These are phyloP conservation scores for Beris morrisii DNA, from an alignment of 2,888 invertebrate species.

Conservation along the genomic window DNA sequence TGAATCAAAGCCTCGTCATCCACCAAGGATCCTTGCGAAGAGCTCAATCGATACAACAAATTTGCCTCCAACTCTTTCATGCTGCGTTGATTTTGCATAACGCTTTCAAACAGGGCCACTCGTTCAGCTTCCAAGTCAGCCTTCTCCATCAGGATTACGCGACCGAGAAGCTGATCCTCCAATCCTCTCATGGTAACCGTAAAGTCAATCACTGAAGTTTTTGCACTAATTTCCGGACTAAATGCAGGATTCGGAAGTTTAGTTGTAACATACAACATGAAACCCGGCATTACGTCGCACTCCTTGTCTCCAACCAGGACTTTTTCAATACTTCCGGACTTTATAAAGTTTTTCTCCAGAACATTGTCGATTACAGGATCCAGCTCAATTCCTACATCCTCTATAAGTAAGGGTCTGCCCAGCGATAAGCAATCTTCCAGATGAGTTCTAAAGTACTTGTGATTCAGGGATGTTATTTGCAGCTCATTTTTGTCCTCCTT, in stretches of 20 bases:
- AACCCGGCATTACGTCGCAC: constrained; percentile 94
- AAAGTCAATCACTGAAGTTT: constrained; percentile 95
- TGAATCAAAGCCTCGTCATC: constrained; percentile 94
- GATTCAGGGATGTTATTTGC: constrained; percentile 91
- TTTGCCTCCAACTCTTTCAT: constrained; percentile 96
- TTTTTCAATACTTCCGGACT: constrained; percentile 94
- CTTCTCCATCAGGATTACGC: constrained; percentile 95
- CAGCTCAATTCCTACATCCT: constrained; percentile 91
- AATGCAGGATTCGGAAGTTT: constrained; percentile 95
- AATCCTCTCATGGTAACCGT: constrained; percentile 96
- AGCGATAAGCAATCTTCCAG: constrained; percentile 85
- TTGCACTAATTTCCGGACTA: constrained; percentile 95
- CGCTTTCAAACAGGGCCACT: constrained; percentile 90
- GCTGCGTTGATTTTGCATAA: constrained; percentile 92
- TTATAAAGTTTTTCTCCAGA: constrained; percentile 95
- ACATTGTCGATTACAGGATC: constrained; percentile 97
- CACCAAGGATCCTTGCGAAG: constrained; percentile 90
- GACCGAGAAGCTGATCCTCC: constrained; percentile 90
- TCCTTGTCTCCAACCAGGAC: constrained; percentile 94
- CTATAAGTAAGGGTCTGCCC: constrained; percentile 87
- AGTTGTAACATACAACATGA: constrained; percentile 93
- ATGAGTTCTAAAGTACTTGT: constrained; percentile 93
- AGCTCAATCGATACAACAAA: constrained; percentile 85
- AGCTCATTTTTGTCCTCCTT: constrained; percentile 87
- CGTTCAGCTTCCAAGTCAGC: constrained; percentile 93